Base-by-base conservation (phyloP, 2,113 vertebrate species). In the Heterotis niloticus region DNA sequence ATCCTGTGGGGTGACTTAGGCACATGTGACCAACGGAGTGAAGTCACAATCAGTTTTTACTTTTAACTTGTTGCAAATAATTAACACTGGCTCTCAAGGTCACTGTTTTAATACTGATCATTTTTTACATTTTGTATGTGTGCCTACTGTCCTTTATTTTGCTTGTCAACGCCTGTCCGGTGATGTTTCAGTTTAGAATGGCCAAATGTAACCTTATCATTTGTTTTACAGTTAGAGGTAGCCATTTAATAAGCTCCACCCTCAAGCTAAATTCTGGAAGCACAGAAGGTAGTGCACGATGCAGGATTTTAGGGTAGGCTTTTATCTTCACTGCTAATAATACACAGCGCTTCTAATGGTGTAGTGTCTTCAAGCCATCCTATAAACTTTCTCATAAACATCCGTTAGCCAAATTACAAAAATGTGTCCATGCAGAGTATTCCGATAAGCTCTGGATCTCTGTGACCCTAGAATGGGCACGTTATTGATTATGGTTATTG, bases 1-100 rank as follows among this genome's bases (percentile, higher is more conserved):
- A 92, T 89, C 87, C 87, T 91, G 86, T 84, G 88, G 90, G 90
- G 91, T 92, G 91, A 91, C 89, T 89, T 91, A 91, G 89, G 88
- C 86, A 88, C 88, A 87, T 86, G 88, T 84, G 87, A 86, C 82
- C 52, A 81, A 81, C 76, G 76, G 84, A 87, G 82, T 89, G 90
- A 91, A 87, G 87, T 90, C 90, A 90, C 88, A 68, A 23, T 85
- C 59, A 70, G 66, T 65, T 73, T 79, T 88, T 76, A 85, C 86
- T 81, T 84, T 86, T 85, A 85, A 85, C 82, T 85, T 82, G 28
- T 77, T 76, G 77, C 71, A 68, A 24, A 85, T 90, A 89, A 90
- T 88, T 87, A 87, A 87, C 86, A 83, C 69, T 71, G 80, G 79
- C 84, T 84, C 86, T 56, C 82, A 64, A 68, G 84, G 82, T 83